These are phyloP conservation scores for Hypotaenidia okinawae DNA, from an alignment of 2,797 vertebrate species.

Conservation along the genomic window DNA sequence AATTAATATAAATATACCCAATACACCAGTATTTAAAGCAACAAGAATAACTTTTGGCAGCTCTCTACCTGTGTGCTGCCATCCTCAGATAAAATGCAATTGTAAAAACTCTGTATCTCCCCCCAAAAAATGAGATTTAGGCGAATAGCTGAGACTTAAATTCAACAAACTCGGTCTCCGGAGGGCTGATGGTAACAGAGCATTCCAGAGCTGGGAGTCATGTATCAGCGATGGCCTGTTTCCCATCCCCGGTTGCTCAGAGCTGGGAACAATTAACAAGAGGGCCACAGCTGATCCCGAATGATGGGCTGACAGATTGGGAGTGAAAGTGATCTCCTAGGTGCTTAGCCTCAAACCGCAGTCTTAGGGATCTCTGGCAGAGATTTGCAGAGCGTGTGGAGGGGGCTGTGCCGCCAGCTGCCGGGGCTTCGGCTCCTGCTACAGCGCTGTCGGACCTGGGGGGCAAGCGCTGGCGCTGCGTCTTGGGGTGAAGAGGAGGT, in stretches of 20 bases:
- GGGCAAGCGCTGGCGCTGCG: not conserved
- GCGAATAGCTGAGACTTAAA: slow-evolving; percentile 33
- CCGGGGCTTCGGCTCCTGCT: not conserved
- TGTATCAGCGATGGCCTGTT: slow-evolving; percentile 36
- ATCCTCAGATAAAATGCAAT: not conserved
- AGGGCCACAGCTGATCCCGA: slow-evolving; percentile 57
- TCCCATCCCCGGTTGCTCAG: slow-evolving; percentile 41
- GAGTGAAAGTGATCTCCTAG: slow-evolving; percentile 62
- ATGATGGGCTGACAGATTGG: slow-evolving; percentile 57
- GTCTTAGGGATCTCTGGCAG: slow-evolving; percentile 8
- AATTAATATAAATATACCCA: not conserved
- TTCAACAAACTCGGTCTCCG: not conserved
- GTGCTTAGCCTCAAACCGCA: slow-evolving; percentile 59
- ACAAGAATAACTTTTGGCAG: not conserved
- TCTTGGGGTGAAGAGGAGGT: not conserved
- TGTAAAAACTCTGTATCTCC: not conserved
- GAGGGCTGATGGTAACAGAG: slow-evolving; percentile 25
- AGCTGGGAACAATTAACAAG: slow-evolving; percentile 61
- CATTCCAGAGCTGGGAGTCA: slow-evolving; percentile 52
- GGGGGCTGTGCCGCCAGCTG: not conserved
- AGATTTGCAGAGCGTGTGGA: not conserved
- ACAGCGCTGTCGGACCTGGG: accelerated
- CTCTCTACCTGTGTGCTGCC: not conserved
- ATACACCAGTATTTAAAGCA: not conserved
- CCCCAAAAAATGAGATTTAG: not conserved